Conservation (phyloP, 30 jellyfish, hydroid and myxozoan species). For the Pelagia noctiluca region DNA sequence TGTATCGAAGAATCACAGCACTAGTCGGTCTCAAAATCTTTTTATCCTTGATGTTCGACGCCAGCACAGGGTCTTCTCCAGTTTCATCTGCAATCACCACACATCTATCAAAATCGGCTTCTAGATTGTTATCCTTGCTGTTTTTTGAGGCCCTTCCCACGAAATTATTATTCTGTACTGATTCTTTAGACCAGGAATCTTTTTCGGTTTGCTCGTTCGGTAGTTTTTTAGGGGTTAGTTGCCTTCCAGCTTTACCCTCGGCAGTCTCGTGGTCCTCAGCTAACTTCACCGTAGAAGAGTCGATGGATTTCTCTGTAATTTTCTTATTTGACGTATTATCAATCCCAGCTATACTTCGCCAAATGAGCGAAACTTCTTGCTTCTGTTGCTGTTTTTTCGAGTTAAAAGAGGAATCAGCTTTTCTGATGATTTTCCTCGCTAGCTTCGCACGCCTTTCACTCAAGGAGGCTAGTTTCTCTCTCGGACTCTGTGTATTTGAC, state of each 20-base stretch:
- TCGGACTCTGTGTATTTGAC: background rate
- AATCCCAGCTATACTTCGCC: slow-evolving; percentile 19
- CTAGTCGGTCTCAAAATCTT: slow-evolving; percentile 53
- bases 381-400: background rate
- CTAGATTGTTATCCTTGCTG: background rate
- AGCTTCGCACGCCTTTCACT: slow-evolving; percentile 5
- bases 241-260: slow-evolving; percentile 18
- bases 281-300: background rate
- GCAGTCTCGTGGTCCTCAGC: background rate
- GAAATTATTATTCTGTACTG: background rate
- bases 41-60: background rate
- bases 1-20: slow-evolving; percentile 51
- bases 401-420: slow-evolving; percentile 15
- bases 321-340: background rate
- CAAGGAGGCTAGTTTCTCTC: background rate
- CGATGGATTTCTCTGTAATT: background rate
- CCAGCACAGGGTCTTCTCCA: background rate
- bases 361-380: background rate
- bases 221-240: background rate
- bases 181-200: background rate
- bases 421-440: slow-evolving; percentile 12
- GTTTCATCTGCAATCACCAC: background rate
- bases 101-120: too few relatives aligned
- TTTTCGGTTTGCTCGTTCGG: slow-evolving; percentile 6
- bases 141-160: background rate